phyloP scores from a whole-genome alignment of 2,113 vertebrate genomes.

The Kryptolebias marmoratus region DNA sequence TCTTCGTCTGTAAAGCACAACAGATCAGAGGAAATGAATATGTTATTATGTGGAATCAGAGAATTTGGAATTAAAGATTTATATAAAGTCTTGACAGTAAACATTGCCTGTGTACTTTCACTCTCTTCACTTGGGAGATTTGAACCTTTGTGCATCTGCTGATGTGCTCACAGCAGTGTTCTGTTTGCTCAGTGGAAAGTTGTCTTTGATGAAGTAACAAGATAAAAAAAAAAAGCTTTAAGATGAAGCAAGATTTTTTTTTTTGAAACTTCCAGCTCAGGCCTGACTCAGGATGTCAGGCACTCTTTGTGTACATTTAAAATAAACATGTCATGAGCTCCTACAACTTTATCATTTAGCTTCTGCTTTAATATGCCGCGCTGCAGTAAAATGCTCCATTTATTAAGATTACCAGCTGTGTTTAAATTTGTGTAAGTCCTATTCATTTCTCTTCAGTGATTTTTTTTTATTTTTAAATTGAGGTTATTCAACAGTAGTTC shows the following conservation, averaged over 20 bases:
- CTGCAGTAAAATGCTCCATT: background rate
- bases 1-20: no score
- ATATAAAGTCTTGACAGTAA: no score
- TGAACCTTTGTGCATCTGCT: background rate
- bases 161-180: background rate
- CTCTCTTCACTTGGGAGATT: no score
- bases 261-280: conserved; percentile 26
- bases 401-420: conserved; percentile 1
- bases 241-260: conserved; percentile 25
- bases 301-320: background rate
- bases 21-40: no score
- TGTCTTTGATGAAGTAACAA: conserved; percentile 41
- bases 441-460: background rate
- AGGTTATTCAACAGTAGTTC: conserved; percentile 37
- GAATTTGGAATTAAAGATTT: no score
- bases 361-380: background rate
- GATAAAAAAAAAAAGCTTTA: conserved; percentile 5
- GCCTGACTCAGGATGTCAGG: conserved; percentile 11
- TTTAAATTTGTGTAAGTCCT: conserved; percentile 2
- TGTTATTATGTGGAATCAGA: no score
- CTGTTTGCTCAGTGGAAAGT: conserved; percentile 44
- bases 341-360: background rate
- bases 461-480: conserved; percentile 8
- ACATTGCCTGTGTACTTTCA: no score
- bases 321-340: conserved; percentile 9